A percentile compares a stretch with the other conserved stretches of the same genome.
Conservation (phyloP, 2,888 invertebrate genomes). For the Pyrgus malvae region DNA sequence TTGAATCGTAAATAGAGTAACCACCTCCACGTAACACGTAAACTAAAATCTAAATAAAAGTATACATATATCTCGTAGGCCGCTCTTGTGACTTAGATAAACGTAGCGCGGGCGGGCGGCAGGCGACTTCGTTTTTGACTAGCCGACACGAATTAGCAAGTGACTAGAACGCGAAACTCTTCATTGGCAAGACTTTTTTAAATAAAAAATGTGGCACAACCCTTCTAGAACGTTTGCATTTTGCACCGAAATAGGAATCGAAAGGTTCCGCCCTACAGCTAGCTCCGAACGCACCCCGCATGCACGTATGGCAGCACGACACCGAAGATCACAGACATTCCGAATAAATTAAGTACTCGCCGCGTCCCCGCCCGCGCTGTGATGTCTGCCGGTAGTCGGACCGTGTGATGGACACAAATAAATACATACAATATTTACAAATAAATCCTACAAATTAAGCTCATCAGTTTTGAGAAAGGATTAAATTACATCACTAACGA, state of each 20-base stretch:
- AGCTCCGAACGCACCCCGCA: neutral
- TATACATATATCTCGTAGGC: constrained; percentile 67
- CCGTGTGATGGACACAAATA: constrained; percentile 59
- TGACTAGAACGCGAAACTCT: constrained; percentile 77
- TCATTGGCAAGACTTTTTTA: constrained; percentile 68
- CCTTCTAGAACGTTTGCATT: constrained; percentile 30
- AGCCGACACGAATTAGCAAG: constrained; percentile 74
- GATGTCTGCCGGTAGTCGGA: constrained; percentile 44
- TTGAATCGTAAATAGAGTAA: constrained; percentile 63
- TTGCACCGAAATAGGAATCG: constrained; percentile 23
- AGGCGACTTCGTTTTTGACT: constrained; percentile 55
- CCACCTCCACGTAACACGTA: constrained; percentile 44
- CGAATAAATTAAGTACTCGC: constrained; percentile 48
- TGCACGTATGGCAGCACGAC: neutral
- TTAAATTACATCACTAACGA: constrained; percentile 63
- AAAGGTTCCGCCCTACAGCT: constrained; percentile 23
- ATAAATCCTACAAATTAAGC: constrained; percentile 74
- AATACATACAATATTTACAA: constrained; percentile 77
- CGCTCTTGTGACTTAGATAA: constrained; percentile 69
- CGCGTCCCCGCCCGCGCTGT: constrained; percentile 33
- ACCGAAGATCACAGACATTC: constrained; percentile 51
- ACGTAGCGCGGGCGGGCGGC: constrained; percentile 32
- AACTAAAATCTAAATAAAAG: constrained; percentile 60
- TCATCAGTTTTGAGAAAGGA: constrained; percentile 64
- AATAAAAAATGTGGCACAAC: constrained; percentile 32